Base-by-base conservation (phyloP, 2,888 invertebrate species). In the Syrista parreyssii region DNA sequence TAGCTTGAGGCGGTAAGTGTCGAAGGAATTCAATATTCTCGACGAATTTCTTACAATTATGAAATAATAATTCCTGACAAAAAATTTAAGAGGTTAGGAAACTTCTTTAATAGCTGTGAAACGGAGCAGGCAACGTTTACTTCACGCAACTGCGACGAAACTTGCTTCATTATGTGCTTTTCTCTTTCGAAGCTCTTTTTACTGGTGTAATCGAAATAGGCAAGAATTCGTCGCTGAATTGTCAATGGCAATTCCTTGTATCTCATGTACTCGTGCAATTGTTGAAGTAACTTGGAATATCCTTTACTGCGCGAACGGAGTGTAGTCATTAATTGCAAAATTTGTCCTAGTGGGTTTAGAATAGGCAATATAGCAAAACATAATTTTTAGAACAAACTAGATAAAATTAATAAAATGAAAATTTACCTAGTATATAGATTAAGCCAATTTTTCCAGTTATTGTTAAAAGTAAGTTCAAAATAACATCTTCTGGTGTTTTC, bases 251-350 rank as follows among this genome's bases (percentile, higher is more conserved):
- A 83, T 81, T 92, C 92, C 78, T 92, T 92, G 81, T 91, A 90
- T 2, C 87, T 89, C 86, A 92, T 90, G 78, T 91, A 93, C 71
- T 92, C 92, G 68, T 89, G 85, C 34, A 93, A 83, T 81, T 92
- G 92, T 75, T 91, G 90, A 1, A 88, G 75, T 31, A 85, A 76
- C 71, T 84, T 86, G 35, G 84, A 73, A 36, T 88, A 83, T 36
- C 83, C 86, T 71, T 86, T 88, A 68, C 80, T 82, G 30, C 85
- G 82, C 33, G 86, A 85, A 30, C 84, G 79, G 68, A 85, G 84
- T 1, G 86, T 87, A 9, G 83, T 80, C 81, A 88, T 81, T 23
- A 90, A 75, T 33, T 88, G 85, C 12, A 86, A 79, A 73, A 88
- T 83, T 83, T 88, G 88, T 0, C 84, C 88, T 89, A 78, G 40